Evolutionary conservation across 2,888 invertebrate genomes (phyloP).

Genomic region (Noctua janthe): DNA sequence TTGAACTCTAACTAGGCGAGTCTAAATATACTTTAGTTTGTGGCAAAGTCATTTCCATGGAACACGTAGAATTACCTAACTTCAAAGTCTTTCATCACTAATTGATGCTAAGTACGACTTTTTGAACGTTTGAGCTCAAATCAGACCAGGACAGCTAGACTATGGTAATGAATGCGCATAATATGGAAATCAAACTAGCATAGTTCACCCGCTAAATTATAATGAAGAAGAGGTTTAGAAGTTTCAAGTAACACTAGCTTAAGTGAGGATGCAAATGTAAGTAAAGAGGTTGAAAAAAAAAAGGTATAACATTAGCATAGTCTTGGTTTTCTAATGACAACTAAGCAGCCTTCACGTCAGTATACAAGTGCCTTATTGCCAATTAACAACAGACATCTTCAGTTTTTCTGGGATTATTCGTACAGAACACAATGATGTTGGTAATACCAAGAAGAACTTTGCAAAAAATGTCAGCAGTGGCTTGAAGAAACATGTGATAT

Average conservation of each 20-base stretch:
- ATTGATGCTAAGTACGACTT: slow-evolving; percentile 55
- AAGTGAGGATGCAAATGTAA: not conserved
- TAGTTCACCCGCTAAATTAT: slow-evolving; percentile 18
- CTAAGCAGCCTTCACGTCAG: slow-evolving; percentile 6
- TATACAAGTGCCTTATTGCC: slow-evolving; percentile 2
- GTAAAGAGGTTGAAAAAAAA: not conserved
- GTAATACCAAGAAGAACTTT: not conserved
- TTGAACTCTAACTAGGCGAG: not conserved
- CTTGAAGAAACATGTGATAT: slow-evolving; percentile 6
- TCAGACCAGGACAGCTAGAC: slow-evolving; percentile 28
- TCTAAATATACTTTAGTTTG: not conserved
- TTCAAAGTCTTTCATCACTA: slow-evolving; percentile 29
- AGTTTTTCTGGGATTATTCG: slow-evolving; percentile 2
- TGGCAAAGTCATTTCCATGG: slow-evolving; percentile 14
- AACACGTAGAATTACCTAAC: slow-evolving; percentile 25
- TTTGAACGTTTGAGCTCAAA: slow-evolving; percentile 40
- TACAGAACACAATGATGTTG: slow-evolving; percentile 14
- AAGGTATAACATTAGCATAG: slow-evolving; percentile 1
- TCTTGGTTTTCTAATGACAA: not conserved
- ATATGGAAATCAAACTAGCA: slow-evolving; percentile 27
- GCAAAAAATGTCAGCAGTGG: not conserved
- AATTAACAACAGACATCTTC: slow-evolving; percentile 15
- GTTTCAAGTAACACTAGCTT: slow-evolving; percentile 14
- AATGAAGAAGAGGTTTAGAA: slow-evolving; percentile 22
- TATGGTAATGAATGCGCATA: slow-evolving; percentile 51